Evolutionary conservation across 2,113 vertebrate species (phyloP).

Genomic region (Meles meles): DNA sequence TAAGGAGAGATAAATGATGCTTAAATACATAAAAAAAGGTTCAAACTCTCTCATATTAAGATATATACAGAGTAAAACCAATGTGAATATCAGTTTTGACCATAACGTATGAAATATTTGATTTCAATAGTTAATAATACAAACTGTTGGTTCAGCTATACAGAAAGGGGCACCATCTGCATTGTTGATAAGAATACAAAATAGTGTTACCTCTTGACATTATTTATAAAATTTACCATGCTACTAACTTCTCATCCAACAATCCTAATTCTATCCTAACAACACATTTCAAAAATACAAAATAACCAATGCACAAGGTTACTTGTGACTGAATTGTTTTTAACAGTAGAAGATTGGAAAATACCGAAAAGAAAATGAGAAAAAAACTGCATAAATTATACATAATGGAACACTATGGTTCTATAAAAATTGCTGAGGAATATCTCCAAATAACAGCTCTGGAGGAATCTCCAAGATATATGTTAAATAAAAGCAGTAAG

Average conservation of each 20-base stretch:
- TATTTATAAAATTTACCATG: not conserved
- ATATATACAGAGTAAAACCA: not conserved
- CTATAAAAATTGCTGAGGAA: not conserved
- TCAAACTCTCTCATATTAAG: not conserved
- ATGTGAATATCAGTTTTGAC: not conserved
- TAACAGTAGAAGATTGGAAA: not conserved
- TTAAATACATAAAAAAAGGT: not conserved
- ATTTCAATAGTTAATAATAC: not conserved
- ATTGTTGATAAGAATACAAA: not conserved
- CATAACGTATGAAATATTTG: not conserved
- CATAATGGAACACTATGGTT: not conserved
- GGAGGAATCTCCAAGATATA: not conserved
- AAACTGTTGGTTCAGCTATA: not conserved
- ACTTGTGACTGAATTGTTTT: not conserved
- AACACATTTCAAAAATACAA: not conserved
- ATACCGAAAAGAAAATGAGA: not conserved
- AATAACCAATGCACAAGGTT: not conserved
- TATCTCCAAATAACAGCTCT: not conserved
- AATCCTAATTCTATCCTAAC: not conserved
- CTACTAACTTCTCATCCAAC: not conserved
- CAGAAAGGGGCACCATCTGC: not conserved
- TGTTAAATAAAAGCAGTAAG: not conserved
- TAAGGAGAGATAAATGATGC: not conserved
- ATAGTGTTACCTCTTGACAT: not conserved
- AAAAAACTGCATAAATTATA: not conserved